These are phyloP conservation scores for Melieria crassipennis DNA, from an alignment of 2,888 invertebrate species.

Conservation along the genomic window DNA sequence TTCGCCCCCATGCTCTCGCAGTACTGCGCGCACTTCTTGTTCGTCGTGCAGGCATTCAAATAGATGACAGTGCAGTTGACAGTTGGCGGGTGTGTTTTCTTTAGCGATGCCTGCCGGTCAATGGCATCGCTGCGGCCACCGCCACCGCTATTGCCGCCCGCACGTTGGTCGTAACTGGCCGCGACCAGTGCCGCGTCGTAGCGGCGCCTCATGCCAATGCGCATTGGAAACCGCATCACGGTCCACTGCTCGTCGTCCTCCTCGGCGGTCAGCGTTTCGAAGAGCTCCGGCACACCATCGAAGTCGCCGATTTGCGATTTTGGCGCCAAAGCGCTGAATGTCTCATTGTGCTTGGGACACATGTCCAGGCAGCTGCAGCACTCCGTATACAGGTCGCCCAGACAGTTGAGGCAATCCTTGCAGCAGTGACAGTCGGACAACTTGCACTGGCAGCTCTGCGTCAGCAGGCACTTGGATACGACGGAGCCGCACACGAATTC, in stretches of 20 bases:
- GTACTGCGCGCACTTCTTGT: conserved; percentile 57
- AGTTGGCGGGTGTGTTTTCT: conserved; percentile 36
- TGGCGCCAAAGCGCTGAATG: conserved; percentile 63
- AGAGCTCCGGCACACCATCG: conserved; percentile 83
- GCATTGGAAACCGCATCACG: conserved; percentile 55
- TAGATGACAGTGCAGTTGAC: conserved; percentile 61
- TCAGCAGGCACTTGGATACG: conserved; percentile 95
- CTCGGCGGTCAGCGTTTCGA: conserved; percentile 82
- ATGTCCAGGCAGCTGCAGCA: conserved; percentile 69
- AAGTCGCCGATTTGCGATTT: conserved; percentile 87
- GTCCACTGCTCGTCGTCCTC: conserved; percentile 60
- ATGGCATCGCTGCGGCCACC: conserved; percentile 42
- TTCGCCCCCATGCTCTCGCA: conserved; percentile 64
- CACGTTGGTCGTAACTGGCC: conserved; percentile 31
- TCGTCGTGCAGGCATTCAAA: conserved; percentile 56
- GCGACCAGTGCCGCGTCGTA: conserved; percentile 32
- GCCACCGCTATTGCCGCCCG: conserved; percentile 13
- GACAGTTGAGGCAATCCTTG: conserved; percentile 89
- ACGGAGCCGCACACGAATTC: conserved; percentile 80
- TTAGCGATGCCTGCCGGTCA: conserved; percentile 39
- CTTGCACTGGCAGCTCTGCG: conserved; percentile 94
- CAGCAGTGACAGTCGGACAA: conserved; percentile 89
- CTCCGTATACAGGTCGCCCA: conserved; percentile 87
- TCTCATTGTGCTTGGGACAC: conserved; percentile 81
- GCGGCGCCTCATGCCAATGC: conserved; percentile 45